Base-by-base conservation (phyloP, 37 sponge, comb jelly and placozoan species). In the Corticium candelabrum region DNA sequence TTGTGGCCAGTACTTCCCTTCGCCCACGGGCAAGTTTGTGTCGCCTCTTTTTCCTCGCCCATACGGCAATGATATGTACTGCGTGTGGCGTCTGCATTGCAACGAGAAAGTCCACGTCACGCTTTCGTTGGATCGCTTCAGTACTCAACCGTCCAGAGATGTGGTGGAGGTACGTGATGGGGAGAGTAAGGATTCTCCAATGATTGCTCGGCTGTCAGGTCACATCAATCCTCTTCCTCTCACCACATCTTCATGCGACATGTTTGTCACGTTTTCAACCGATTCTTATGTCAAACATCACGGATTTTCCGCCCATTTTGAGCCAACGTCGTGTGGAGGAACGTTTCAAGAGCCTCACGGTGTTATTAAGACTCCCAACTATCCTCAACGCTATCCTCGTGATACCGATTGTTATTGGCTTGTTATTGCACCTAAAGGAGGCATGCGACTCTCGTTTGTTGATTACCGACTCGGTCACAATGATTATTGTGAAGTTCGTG, bases 371-470 rank as follows among this genome's bases (percentile, higher is more conserved):
- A 50, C 15, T 21, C 62, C 62, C 15, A 50, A 50, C 62, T 50
- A 50, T 50, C 62, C 62, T 50, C 62, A 50, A 50, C 62, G 62
- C 62, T 50, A 50, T 50, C 62, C 62, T 11, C 62, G 62, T 21
- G 62, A 21, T 50, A 21, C 21, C 21, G 62, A 50, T 21, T 50
- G 62, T 21, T 50, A 50, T 21, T 50, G 62, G 62, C 11, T 21
- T 11, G 21, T 50, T 21, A 21, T 50, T 27, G 62, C 62, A 50
- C 62, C 62, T 50, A 11, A 50, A 11, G 62, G 21, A 27, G 21
- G 21, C 62, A 50, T 50, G 62, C 62, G 62, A 11, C 62, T 50
- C 62, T 50, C 62, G 62, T 50, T 50, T 50, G 15, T 50, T 21
- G 62, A 50, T 50, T 50, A 27, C 62, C 15, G 21, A 50, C 15